phyloP scores from a whole-genome alignment of 2,113 vertebrate species.

The Proterorhinus semilunaris region DNA sequence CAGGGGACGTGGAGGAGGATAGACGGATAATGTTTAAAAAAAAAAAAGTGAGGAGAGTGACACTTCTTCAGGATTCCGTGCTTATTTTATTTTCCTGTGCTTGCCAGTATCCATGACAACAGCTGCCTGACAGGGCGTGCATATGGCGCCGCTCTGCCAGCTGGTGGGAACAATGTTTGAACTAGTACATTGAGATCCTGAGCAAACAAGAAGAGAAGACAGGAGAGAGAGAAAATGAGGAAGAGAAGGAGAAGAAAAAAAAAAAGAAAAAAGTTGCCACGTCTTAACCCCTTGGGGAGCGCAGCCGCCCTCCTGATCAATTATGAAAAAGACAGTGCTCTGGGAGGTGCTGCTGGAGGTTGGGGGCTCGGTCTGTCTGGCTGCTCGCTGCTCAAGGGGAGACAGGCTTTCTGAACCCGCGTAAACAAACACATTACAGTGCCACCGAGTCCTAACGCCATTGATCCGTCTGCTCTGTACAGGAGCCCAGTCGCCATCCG shows the following conservation, averaged over 20 bases:
- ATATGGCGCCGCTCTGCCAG: slow-evolving; percentile 98
- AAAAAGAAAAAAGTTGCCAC: slow-evolving; percentile 88
- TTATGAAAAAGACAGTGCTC: slow-evolving; percentile 92
- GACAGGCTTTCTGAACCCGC: slow-evolving; percentile 91
- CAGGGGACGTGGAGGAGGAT: slow-evolving; percentile 37
- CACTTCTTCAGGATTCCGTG: slow-evolving; percentile 87
- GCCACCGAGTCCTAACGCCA: slow-evolving; percentile 90
- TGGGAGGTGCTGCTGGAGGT: slow-evolving; percentile 37
- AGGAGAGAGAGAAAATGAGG: slow-evolving; percentile 27
- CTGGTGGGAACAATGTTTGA: slow-evolving; percentile 99
- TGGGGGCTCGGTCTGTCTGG: slow-evolving; percentile 87
- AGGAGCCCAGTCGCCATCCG: slow-evolving; percentile 66
- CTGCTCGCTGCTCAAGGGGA: slow-evolving; percentile 82
- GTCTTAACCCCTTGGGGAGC: slow-evolving; percentile 95
- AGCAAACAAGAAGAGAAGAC: slow-evolving; percentile 86
- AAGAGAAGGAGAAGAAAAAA: slow-evolving; percentile 31
- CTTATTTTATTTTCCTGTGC: slow-evolving; percentile 88
- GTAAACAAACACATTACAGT: slow-evolving; percentile 96
- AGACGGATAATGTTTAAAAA: slow-evolving; percentile 25
- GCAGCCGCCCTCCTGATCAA: slow-evolving; percentile 98
- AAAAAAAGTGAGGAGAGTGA: slow-evolving; percentile 72
- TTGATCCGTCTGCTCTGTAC: slow-evolving; percentile 88
- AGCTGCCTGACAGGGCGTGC: slow-evolving; percentile 98
- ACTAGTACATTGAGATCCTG: slow-evolving; percentile 99
- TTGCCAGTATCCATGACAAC: slow-evolving; percentile 99